Base-by-base conservation (phyloP, 30 jellyfish, hydroid and myxozoan genomes). In the Chironex yamaguchii region DNA sequence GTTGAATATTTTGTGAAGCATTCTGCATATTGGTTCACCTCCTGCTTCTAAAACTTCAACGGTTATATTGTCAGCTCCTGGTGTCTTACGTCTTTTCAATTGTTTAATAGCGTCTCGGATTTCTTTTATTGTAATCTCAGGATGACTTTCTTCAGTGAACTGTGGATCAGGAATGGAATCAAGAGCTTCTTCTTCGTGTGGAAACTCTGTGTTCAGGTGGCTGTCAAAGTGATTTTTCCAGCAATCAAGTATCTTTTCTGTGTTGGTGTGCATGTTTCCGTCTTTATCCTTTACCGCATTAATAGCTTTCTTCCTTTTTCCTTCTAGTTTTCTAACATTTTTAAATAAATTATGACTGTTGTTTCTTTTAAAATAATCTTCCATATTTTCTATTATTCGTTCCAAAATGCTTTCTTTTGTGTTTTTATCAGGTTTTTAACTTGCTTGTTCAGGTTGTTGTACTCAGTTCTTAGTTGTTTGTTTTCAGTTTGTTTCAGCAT, bases 41-140 rank as follows among this genome's bases (percentile, higher is more conserved):
- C 86, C 86, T 11, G 86, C 78, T 29, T 42, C 50, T 21, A 73
- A 4, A n/a, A 73, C 78, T 73, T 73, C 86, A 35, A 50, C 86
- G 29, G 81, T 27, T n/a, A 73, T 35, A 11, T 73, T n/a, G 29
- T 73, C 86, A 22, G 50, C 32, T 22, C 86, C 78, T n/a, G 81
- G 48, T 29, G 81, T 51, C 51, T 73, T 49, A n/a, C 80, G 28
- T 24, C 24, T 20, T 73, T 73, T 50, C 76, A 49, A 36, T 28
- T 14, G 11, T 24, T 25, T 48, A 26, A 35, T 28, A 17, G 23
- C n/a, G n/a, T 73, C 34, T 26, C 78, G 23, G 20, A 36, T 51
- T 20, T 73, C 81, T 49, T 36, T n/a, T n/a, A n/a, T n/a, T n/a
- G n/a, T n/a, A n/a, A n/a, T n/a, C 51, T 14, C 42, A n/a, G 49